Evolutionary conservation across 2,797 vertebrate genomes (phyloP), one percentile per base, ranked within the genome.

Genomic region (Lutjanus argentimaculatus): DNA sequence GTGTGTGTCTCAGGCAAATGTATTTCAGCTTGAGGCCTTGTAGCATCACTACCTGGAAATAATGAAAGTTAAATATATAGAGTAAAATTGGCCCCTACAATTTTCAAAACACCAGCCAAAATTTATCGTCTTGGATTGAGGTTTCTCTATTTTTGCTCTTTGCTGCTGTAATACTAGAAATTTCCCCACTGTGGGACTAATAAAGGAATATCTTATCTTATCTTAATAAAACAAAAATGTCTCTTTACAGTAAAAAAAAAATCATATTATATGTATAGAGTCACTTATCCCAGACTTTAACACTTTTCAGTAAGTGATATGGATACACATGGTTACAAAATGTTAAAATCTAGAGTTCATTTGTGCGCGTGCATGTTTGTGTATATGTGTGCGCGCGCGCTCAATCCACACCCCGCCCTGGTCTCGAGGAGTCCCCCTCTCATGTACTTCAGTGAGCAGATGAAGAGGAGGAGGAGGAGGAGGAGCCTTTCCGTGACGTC

Each of bases 391-490:
- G 83, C 55, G 67, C 49, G 56, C 77, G 68, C 67, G 52, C 70
- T 19, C 4, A 55, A 30, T n/a, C 63, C 64, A 68, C 36, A 76
- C 93, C 89, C 93, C 79, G 85, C 93, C 94, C 93, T 91, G 86
- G 85, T 87, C 84, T 71, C 67, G 88, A 90, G 93, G 93, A 91
- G 84, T 92, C 89, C 88, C 88, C 91, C 82, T 14, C 67, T 69
- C 79, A 56, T 86, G 56, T 21, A 43, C 53, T 67, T 57, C 21
- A 67, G 25, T 48, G 85, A 80, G 85, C 83, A 85, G 53, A 86
- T 62, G 83, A 85, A 88, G 81, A 77, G 62, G 77, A 59, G 79
- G 72, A 67, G 48, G 61, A 74, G 69, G 74, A 65, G 91, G 91
- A 73, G 88, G 80, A 55, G 76, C 55, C 63, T 40, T 4, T 6